These are phyloP conservation scores for Nansenia antarctica DNA, from an alignment of 2,113 vertebrate genomes.

Conservation along the genomic window DNA sequence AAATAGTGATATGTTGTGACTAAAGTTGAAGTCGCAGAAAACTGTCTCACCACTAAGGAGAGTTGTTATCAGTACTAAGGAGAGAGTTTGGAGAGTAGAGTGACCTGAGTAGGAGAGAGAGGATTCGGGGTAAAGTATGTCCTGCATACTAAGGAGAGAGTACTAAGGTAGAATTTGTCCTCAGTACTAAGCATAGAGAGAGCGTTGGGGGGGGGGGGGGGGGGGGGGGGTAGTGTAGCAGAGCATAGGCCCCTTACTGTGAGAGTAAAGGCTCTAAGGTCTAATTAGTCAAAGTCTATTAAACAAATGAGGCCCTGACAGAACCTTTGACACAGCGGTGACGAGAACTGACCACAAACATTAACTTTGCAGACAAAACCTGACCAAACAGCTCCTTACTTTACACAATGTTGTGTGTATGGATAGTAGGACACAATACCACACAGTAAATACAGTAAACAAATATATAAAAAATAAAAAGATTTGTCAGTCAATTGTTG, in stretches of 20 bases:
- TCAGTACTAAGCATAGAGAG: neutral
- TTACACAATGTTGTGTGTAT: neutral
- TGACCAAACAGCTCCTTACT: neutral
- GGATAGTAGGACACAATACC: neutral
- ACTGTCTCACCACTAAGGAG: no score
- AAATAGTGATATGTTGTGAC: no score
- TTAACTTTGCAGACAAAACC: neutral
- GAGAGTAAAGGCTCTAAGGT: neutral
- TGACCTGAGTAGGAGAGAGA: neutral
- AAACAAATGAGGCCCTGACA: slow-evolving; percentile 1
- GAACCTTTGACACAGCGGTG: neutral
- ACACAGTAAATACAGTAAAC: neutral
- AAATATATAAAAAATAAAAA: no score
- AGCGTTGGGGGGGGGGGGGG: neutral
- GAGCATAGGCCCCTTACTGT: neutral
- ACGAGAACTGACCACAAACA: neutral
- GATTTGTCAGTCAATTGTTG: no score
- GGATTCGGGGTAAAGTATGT: no score
- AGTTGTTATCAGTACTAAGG: no score
- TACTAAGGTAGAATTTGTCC: no score
- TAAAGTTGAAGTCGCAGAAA: neutral
- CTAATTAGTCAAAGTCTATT: slow-evolving; percentile 14
- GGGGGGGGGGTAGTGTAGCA: neutral
- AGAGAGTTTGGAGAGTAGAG: neutral
- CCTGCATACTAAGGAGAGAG: no score